Conservation (phyloP, 2,888 invertebrate species). For the Heliconius ethilla region DNA sequence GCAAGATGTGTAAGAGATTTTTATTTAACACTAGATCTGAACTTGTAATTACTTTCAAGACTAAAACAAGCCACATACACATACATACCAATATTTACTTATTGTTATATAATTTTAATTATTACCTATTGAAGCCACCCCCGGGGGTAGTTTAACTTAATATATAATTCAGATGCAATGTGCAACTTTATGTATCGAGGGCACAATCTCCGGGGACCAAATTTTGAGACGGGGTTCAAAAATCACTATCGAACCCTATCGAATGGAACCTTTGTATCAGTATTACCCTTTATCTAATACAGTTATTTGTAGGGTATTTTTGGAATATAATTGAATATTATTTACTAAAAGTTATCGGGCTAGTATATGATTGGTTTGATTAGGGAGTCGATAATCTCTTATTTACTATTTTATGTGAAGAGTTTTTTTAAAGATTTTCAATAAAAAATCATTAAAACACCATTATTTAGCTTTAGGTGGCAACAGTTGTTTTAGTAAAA, state of each 20-base stretch:
- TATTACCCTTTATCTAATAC: conserved; percentile 25
- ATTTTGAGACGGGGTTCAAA: conserved; percentile 71
- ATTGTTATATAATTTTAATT: conserved; percentile 29
- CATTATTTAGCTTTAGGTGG: too few relatives aligned
- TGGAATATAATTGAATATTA: conserved; percentile 12
- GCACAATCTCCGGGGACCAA: conserved; percentile 67
- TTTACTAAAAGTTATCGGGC: conserved; percentile 3
- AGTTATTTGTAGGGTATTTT: conserved; percentile 3
- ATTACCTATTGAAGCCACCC: conserved; percentile 49
- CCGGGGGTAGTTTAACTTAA: conserved; percentile 63
- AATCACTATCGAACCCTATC: conserved; percentile 62
- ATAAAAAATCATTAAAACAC: not conserved
- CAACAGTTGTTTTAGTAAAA: too few relatives aligned
- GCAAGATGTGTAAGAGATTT: too few relatives aligned
- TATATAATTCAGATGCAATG: conserved; percentile 68
- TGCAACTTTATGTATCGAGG: conserved; percentile 62
- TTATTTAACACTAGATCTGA: not conserved
- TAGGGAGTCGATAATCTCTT: not conserved
- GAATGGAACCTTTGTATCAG: conserved; percentile 48
- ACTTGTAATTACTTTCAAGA: not conserved
- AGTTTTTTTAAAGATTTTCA: not conserved
- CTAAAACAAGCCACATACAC: not conserved
- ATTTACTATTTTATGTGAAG: not conserved
- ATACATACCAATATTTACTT: conserved; percentile 1
- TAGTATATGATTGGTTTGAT: conserved; percentile 10